Base-by-base conservation (phyloP, 2,888 invertebrate species). In the Teleiodes luculella region DNA sequence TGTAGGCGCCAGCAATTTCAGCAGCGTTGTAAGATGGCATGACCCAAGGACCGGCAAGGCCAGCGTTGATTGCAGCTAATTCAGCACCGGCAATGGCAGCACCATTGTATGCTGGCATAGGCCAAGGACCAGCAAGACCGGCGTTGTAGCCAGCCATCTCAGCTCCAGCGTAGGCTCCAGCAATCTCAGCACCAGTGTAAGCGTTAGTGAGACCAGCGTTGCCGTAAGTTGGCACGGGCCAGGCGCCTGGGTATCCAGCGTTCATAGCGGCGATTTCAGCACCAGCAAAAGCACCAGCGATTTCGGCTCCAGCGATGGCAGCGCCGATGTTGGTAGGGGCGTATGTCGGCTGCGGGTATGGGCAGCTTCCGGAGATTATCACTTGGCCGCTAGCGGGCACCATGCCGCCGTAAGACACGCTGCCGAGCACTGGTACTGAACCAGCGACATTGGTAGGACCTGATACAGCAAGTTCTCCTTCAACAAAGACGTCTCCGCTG, bases 351-450 rank as follows among this genome's bases (percentile, higher is more conserved):
- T 14, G 37, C 35, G 35, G 35, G n/a, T 11, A n/a, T 35, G 35
- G 64, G 35, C 35, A 35, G 35, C 35, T n/a, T 7, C 24, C 16
- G 45, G 11, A 35, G 39, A 74, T 68, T 11, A 67, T 61, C 0
- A 75, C 68, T 0, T 58, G 53, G 10, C 74, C 76, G 18, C 55
- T 59, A 14, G 76, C 69, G 7, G 70, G 66, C 11, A 76, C 56
- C 4, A 57, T 56, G 0, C 76, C 76, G 4, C 57, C 53, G 49
- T 73, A 76, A 54, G 65, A 56, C 3, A 75, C 72, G 0, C 65
- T 58, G 5, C 78, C 76, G 2, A 65, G 54, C 7, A 75, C 65
- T 5, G 76, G 76, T 45, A 76, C 72, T 39, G 67, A 67, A 0
- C 76, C 76, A 3, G 63, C 54, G 1, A 76, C 60, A n/a, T 57